Conservation (phyloP, 2,888 invertebrate genomes). For the Adineta ricciae region DNA sequence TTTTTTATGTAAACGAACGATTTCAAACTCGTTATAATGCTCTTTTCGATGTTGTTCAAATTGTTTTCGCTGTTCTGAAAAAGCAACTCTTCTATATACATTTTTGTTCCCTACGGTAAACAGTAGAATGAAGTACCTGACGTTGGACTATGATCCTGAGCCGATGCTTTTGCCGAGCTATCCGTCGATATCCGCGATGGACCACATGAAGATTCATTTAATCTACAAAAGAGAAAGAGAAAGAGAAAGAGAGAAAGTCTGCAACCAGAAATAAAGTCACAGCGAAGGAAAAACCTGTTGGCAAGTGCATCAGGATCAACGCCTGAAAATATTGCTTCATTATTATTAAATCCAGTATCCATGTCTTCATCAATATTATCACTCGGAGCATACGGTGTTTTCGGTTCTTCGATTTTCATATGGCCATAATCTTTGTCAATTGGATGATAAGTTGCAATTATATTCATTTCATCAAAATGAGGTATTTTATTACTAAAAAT, state of each 20-base stretch:
- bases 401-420: constrained; percentile 85
- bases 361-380: constrained; percentile 11
- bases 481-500: background rate
- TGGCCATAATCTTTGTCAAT: constrained; percentile 96
- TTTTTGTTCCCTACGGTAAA: background rate
- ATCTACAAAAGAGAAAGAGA: background rate
- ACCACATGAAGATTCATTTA: background rate
- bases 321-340: background rate
- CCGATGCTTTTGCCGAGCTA: too few relatives aligned
- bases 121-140: too few relatives aligned
- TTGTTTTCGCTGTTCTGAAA: background rate
- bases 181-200: background rate
- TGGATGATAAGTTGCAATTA: constrained; percentile 91
- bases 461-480: constrained; percentile 89
- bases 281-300: background rate
- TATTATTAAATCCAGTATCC: background rate
- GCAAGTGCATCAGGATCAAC: background rate
- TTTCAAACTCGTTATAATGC: constrained; percentile 33
- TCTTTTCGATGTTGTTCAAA: constrained; percentile 29
- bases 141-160: too few relatives aligned
- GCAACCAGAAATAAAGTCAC: background rate
- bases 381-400: constrained; percentile 67
- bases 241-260: too few relatives aligned
- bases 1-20: constrained; percentile 24
- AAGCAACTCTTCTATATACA: too few relatives aligned